These are phyloP conservation scores for Andrena dorsata DNA, from an alignment of 2,888 invertebrate species.

Conservation along the genomic window DNA sequence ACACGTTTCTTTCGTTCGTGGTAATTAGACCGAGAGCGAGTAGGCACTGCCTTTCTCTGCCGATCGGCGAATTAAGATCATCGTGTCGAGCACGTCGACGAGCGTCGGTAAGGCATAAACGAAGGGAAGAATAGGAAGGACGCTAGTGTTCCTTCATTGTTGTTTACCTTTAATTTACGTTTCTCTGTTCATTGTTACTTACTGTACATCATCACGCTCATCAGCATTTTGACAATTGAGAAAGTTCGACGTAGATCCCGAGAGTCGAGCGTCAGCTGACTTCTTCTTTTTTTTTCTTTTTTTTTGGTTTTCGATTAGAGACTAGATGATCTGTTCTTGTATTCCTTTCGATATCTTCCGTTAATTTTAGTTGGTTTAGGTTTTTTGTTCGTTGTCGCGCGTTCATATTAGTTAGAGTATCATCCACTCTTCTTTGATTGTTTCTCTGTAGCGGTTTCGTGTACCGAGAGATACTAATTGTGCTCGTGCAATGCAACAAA, in stretches of 20 bases:
- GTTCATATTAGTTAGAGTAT: conserved; percentile 26
- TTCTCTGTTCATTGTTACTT: conserved; percentile 4
- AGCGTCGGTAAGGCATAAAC: conserved; percentile 27
- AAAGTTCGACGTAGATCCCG: conserved; percentile 49
- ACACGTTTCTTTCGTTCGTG: conserved; percentile 52
- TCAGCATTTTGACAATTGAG: conserved; percentile 53
- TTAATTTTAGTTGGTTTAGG: neutral
- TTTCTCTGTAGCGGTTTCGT: conserved; percentile 64
- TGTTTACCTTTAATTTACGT: neutral
- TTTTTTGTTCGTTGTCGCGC: conserved; percentile 14
- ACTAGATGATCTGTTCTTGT: neutral
- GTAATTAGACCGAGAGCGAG: conserved; percentile 18
- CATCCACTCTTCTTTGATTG: conserved; percentile 48
- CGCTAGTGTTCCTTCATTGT: conserved; percentile 2
- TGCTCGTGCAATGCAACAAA: conserved; percentile 74
- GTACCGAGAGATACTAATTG: conserved; percentile 69
- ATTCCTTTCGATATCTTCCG: conserved; percentile 18
- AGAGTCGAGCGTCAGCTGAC: conserved; percentile 42
- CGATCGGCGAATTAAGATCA: conserved; percentile 23
- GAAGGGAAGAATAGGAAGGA: conserved; percentile 10
- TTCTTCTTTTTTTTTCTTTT: conserved; percentile 22
- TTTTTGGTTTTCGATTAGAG: neutral
- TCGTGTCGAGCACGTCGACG: conserved; percentile 34
- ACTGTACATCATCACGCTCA: conserved; percentile 50
- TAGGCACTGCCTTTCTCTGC: conserved; percentile 14